Conservation (phyloP, 2,797 vertebrate species). For the Potorous gilbertii region DNA sequence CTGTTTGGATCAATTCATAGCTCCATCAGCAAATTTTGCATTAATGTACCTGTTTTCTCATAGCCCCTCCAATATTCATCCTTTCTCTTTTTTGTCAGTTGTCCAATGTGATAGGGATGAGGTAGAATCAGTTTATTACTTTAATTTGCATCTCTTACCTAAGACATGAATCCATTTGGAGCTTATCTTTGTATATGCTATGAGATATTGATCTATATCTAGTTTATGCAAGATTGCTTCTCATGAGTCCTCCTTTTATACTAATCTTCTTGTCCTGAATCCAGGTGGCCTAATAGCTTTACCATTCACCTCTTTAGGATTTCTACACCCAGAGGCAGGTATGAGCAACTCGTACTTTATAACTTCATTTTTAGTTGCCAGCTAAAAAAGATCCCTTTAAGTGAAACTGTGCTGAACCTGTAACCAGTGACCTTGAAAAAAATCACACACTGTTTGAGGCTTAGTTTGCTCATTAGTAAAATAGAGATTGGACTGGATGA, state of each 20-base stretch:
- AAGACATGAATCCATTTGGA: neutral
- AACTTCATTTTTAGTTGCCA: neutral
- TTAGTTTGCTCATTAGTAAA: neutral
- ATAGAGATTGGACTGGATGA: neutral
- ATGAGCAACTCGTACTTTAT: neutral
- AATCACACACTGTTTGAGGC: neutral
- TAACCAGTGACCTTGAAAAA: neutral
- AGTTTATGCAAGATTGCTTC: neutral
- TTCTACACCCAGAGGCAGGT: neutral
- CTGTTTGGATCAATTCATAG: neutral
- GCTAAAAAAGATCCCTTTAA: neutral
- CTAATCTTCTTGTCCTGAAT: neutral
- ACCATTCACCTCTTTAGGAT: neutral
- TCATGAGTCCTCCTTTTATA: neutral
- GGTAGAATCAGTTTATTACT: neutral
- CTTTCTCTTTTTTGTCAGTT: neutral
- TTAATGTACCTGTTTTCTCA: neutral
- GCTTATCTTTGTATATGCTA: neutral
- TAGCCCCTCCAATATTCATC: neutral
- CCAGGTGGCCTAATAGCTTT: neutral
- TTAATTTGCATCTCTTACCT: neutral
- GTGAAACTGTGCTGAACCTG: neutral
- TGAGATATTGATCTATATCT: neutral
- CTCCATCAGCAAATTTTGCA: neutral
- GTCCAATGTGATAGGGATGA: neutral